Evolutionary conservation across 2,888 invertebrate genomes (phyloP).

Genomic region (Tinea trinotella): DNA sequence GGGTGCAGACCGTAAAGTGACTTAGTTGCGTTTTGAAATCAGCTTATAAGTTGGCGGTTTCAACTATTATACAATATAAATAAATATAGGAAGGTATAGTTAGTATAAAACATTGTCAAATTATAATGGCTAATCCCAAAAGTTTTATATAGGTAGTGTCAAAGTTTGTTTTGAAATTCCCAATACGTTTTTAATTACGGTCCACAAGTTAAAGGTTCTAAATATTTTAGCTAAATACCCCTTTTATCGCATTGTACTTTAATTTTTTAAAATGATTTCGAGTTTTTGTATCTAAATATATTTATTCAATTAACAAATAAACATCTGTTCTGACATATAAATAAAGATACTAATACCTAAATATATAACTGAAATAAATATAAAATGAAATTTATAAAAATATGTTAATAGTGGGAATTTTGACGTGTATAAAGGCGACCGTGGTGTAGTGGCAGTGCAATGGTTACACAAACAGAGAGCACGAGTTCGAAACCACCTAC

Average conservation of each 20-base stretch:
- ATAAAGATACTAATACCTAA: background rate
- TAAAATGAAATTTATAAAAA: too few relatives aligned
- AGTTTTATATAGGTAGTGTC: conserved; percentile 15
- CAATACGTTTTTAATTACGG: conserved; percentile 21
- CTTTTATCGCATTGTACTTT: background rate
- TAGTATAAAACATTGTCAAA: too few relatives aligned
- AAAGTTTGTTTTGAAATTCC: conserved; percentile 14
- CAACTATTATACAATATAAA: too few relatives aligned
- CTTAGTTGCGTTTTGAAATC: too few relatives aligned
- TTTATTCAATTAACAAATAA: background rate
- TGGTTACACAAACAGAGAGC: too few relatives aligned
- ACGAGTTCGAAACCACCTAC: too few relatives aligned
- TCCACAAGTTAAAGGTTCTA: conserved; percentile 17
- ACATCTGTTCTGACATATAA: background rate
- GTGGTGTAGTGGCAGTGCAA: background rate
- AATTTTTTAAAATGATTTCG: background rate
- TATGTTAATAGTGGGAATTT: too few relatives aligned
- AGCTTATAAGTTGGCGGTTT: too few relatives aligned
- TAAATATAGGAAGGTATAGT: too few relatives aligned
- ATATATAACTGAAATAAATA: too few relatives aligned
- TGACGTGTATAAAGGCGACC: background rate
- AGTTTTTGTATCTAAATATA: background rate
- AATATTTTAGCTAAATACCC: background rate
- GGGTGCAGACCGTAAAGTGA: too few relatives aligned
- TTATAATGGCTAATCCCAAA: too few relatives aligned